Conservation (phyloP, 2,113 vertebrate genomes). For the Grallaria varia region DNA sequence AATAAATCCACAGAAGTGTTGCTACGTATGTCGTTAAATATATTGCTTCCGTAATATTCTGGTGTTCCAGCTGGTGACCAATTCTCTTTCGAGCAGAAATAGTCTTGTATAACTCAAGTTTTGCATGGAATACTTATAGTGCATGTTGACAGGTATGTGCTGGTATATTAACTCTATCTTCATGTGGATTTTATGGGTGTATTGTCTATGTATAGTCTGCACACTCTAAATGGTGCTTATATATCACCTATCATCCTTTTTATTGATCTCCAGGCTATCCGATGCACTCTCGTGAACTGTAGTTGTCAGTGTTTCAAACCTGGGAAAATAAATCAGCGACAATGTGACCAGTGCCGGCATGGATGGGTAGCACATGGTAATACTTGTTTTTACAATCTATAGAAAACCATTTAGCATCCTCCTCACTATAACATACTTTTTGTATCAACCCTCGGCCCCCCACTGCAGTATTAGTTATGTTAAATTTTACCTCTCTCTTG, state of each 20-base stretch:
- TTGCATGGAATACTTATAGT: background rate
- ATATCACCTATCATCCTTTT: background rate
- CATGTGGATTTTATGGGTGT: background rate
- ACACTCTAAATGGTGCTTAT: background rate
- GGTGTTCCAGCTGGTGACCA: background rate
- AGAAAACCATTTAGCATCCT: background rate
- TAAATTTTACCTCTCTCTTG: background rate
- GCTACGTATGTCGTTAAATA: background rate
- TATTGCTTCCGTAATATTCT: background rate
- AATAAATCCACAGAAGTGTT: background rate
- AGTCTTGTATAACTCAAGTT: background rate
- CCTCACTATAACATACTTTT: background rate
- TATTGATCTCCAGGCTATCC: slow-evolving; percentile 83
- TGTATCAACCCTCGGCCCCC: background rate
- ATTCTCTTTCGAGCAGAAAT: background rate
- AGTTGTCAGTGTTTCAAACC: slow-evolving; percentile 93
- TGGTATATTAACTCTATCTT: background rate
- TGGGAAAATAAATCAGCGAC: slow-evolving; percentile 91
- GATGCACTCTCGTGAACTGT: slow-evolving; percentile 93
- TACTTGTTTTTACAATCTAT: background rate
- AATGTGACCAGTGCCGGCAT: slow-evolving; percentile 94
- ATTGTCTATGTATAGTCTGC: background rate
- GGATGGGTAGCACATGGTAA: slow-evolving; percentile 99
- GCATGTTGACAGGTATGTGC: background rate
- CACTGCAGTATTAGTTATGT: background rate